Conservation (phyloP, 2,888 invertebrate genomes). For the Andrena dorsata region DNA sequence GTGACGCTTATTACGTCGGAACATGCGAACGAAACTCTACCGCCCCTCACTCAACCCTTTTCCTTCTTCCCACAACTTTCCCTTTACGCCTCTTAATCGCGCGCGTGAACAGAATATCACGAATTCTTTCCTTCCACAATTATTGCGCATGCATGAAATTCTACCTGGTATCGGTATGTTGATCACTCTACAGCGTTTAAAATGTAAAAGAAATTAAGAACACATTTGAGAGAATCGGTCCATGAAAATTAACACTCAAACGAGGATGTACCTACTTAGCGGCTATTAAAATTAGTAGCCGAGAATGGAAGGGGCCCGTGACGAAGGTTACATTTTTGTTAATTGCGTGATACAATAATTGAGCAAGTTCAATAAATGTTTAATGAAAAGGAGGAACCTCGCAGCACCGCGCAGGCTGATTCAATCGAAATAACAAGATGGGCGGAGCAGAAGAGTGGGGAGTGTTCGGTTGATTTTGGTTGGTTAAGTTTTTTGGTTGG, state of each 20-base stretch:
- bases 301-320: too few species aligned
- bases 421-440: conserved; percentile 68
- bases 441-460: conserved; percentile 75
- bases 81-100: conserved; percentile 27
- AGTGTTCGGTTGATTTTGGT: conserved; percentile 79
- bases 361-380: neutral
- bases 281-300: too few species aligned
- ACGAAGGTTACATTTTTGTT: too few species aligned
- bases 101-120: conserved; percentile 28
- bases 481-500: conserved; percentile 78
- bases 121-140: conserved; percentile 1
- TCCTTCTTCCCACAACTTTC: conserved; percentile 1
- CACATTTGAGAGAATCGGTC: too few species aligned
- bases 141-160: too few species aligned
- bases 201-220: neutral
- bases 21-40: conserved; percentile 75
- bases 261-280: too few species aligned
- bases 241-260: too few species aligned
- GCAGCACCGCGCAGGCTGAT: conserved; percentile 10
- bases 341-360: neutral
- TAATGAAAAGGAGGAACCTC: neutral
- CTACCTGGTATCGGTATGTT: too few species aligned
- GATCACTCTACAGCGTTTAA: neutral
- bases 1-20: conserved; percentile 76
- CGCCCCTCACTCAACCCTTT: conserved; percentile 50